A percentile compares a stretch with the other conserved stretches of the same genome.
These are phyloP conservation scores for Alectura lathami DNA, from an alignment of 2,113 vertebrate genomes.

Conservation along the genomic window DNA sequence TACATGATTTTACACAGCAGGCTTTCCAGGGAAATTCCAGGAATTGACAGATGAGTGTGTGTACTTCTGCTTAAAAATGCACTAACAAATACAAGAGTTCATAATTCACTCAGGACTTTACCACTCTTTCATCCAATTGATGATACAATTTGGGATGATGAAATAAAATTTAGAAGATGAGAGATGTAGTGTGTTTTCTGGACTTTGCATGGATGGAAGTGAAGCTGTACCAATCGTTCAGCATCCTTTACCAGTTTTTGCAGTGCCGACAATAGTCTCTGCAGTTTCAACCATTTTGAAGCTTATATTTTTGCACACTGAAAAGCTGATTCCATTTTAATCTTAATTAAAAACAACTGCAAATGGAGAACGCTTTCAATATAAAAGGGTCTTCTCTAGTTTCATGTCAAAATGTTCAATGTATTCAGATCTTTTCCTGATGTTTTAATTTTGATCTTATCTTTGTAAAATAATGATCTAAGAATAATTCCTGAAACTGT, in stretches of 20 bases:
- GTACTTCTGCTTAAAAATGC: neutral
- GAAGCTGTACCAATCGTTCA: neutral
- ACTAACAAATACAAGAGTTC: neutral
- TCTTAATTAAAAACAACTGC: neutral
- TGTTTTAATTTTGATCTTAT: neutral
- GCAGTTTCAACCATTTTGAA: neutral
- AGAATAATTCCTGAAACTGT: neutral
- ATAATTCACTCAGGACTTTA: neutral
- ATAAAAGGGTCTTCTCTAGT: neutral
- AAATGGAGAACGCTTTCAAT: neutral
- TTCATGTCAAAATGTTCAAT: neutral
- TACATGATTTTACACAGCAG: slow-evolving; percentile 4
- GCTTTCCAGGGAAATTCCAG: neutral
- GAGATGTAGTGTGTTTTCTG: neutral
- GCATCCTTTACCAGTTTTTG: neutral
- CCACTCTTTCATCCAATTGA: neutral
- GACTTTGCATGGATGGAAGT: neutral
- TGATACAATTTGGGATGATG: neutral
- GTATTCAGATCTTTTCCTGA: neutral
- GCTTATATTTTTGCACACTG: neutral
- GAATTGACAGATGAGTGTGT: neutral
- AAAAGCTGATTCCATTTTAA: neutral
- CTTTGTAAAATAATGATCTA: neutral
- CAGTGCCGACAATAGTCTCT: neutral
- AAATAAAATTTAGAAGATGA: neutral